Percentiles rank a stretch among this genome's conserved stretches.
These are phyloP conservation scores for Mus spretus DNA, from an alignment of 2,797 vertebrate genomes.

Conservation along the genomic window DNA sequence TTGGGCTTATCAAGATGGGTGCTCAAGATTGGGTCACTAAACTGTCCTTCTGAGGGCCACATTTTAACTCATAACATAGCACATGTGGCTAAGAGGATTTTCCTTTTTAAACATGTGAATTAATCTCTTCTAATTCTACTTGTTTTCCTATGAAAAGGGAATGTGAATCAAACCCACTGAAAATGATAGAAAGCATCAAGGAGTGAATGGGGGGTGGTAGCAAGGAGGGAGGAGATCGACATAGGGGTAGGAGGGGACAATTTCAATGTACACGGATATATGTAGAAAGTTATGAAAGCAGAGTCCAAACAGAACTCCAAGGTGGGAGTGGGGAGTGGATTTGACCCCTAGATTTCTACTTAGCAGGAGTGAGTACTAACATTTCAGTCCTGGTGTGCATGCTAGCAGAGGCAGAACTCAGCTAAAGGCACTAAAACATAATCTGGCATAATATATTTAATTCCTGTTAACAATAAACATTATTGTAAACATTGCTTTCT, in stretches of 20 bases:
- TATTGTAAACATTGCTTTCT: conserved; percentile 6
- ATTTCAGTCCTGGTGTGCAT: not conserved
- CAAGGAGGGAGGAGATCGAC: rapidly evolving
- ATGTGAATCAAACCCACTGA: not conserved
- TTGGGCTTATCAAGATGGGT: not conserved
- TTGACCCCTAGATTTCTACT: not conserved
- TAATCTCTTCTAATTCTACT: not conserved
- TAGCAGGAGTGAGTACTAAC: not conserved
- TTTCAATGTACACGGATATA: not conserved
- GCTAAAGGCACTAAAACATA: not conserved
- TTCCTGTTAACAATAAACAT: not conserved
- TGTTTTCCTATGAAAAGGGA: not conserved
- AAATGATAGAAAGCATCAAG: not conserved
- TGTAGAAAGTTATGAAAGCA: not conserved
- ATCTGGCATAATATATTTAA: not conserved
- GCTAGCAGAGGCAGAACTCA: not conserved
- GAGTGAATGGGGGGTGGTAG: not conserved
- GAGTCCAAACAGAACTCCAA: not conserved
- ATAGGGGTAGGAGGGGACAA: not conserved
- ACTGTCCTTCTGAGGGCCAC: too few species aligned
- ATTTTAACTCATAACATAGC: not conserved
- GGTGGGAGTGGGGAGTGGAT: not conserved
- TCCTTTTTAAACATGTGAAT: not conserved
- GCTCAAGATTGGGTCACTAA: not conserved
- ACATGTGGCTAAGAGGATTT: not conserved